Base-by-base conservation (phyloP, 2,113 vertebrate species). In the Steatornis caripensis region DNA sequence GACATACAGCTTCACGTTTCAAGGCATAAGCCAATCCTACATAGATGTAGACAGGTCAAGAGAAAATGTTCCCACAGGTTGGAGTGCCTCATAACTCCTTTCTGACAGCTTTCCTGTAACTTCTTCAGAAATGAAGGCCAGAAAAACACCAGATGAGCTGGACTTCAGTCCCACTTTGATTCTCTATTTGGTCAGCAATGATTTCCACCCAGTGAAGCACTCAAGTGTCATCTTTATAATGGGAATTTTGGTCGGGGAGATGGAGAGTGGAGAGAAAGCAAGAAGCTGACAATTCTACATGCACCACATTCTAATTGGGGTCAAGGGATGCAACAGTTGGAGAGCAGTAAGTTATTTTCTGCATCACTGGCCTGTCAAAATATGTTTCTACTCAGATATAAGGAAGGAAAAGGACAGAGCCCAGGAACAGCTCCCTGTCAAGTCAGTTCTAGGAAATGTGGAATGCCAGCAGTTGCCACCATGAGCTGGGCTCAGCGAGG, bases 261-360 rank as follows among this genome's bases (percentile, higher is more conserved):
- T 10, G 8, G n/a, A 45, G 85, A 91, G 37, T 0, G 0, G 61
- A 87, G 84, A 80, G 62, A 43, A 83, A 80, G 87, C 81, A 70
- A 81, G 70, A 48, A 95, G 82, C 88, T 92, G 79, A 68, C 93
- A 77, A 71, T 93, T 98, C 84, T 78, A 62, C 94, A 96, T 95
- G 95, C 95, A 89, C 79, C 81, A 95, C 89, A 95, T 97, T 94
- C 96, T 98, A 97, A 98, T 76, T 97, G 96, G 93, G 97, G 95
- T 97, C 96, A 89, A 85, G 62, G 51, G 36, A 89, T 71, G 86
- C 91, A 96, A 95, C 83, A 71, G 68, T 86, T 96, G 80, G 90
- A 95, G 81, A 95, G 88, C 91, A 95, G 62, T 60, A 77, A 72
- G 55, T 92, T 83, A 71, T 81, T 94, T 97, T 96, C 86, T 94